Evolutionary conservation across 2,797 vertebrate species (phyloP).

Genomic region (Otus scops): DNA sequence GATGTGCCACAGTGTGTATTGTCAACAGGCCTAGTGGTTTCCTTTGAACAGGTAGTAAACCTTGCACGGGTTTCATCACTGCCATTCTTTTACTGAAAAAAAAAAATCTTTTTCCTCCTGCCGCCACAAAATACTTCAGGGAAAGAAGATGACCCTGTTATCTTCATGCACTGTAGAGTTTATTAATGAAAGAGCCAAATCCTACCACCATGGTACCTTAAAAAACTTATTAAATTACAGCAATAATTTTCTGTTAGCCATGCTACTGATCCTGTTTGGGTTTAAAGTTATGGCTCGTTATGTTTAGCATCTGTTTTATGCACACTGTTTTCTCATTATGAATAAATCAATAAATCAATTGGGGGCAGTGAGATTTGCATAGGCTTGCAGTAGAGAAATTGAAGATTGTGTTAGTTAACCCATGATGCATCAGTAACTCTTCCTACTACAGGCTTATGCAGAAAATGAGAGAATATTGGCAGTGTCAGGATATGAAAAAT

Average conservation of each 20-base stretch:
- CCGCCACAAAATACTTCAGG: background rate
- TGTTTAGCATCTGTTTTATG: conserved; percentile 63
- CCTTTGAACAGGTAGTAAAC: background rate
- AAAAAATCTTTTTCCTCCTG: background rate
- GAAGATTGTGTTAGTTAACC: conserved; percentile 26
- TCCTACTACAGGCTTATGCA: background rate
- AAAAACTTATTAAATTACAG: conserved; percentile 50
- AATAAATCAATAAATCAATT: conserved; percentile 75
- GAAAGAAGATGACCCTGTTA: background rate
- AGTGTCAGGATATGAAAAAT: background rate
- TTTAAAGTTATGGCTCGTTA: conserved; percentile 58
- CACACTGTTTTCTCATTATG: conserved; percentile 54
- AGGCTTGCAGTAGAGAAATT: conserved; percentile 14
- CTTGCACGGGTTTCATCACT: background rate
- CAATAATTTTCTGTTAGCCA: conserved; percentile 38
- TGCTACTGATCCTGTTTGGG: conserved; percentile 28
- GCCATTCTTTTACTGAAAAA: background rate
- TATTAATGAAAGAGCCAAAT: conserved; percentile 16
- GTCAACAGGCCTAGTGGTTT: background rate
- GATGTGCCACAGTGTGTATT: background rate
- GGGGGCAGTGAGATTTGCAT: conserved; percentile 4
- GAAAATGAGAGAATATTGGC: background rate
- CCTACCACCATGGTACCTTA: background rate
- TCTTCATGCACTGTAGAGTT: background rate
- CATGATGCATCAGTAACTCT: background rate